These are phyloP conservation scores for Silurus aristotelis DNA, from an alignment of 2,797 vertebrate species.

Conservation along the genomic window DNA sequence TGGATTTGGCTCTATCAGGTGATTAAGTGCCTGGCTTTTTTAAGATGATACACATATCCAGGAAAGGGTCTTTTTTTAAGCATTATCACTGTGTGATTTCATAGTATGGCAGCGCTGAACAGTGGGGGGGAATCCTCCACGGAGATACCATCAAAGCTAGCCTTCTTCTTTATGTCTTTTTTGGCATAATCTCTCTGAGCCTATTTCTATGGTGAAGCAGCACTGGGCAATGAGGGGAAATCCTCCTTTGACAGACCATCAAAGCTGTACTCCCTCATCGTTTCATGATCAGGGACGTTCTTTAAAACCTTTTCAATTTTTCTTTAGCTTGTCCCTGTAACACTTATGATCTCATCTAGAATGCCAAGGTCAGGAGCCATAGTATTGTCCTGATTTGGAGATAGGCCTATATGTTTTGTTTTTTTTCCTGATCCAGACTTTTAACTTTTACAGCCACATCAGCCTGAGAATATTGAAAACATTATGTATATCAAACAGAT, in stretches of 20 bases:
- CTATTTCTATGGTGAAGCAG: conserved; percentile 20
- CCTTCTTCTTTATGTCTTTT: conserved; percentile 27
- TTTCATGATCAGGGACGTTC: conserved; percentile 24
- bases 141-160: conserved; percentile 44
- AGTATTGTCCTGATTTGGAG: conserved; percentile 58
- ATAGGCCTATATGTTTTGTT: conserved; percentile 50
- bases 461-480: conserved; percentile 51
- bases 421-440: conserved; percentile 64
- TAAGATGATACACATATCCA: not conserved
- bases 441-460: conserved; percentile 8
- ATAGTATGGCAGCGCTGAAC: conserved; percentile 37
- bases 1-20: conserved; percentile 25
- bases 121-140: conserved; percentile 43
- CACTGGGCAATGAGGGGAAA: conserved; percentile 22
- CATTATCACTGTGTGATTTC: not conserved
- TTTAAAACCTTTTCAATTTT: conserved; percentile 27
- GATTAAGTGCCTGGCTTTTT: conserved; percentile 16
- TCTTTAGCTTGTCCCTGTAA: conserved; percentile 11
- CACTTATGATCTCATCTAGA: conserved; percentile 42
- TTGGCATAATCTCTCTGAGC: not conserved
- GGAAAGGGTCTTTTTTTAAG: conserved; percentile 7
- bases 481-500: not conserved
- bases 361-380: conserved; percentile 34
- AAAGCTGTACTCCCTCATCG: conserved; percentile 35
- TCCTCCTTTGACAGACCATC: conserved; percentile 54